Percentiles rank a stretch among this genome's conserved stretches.
Conservation (phyloP, 1,140 invertebrate genomes). For the Solenopsis invicta region DNA sequence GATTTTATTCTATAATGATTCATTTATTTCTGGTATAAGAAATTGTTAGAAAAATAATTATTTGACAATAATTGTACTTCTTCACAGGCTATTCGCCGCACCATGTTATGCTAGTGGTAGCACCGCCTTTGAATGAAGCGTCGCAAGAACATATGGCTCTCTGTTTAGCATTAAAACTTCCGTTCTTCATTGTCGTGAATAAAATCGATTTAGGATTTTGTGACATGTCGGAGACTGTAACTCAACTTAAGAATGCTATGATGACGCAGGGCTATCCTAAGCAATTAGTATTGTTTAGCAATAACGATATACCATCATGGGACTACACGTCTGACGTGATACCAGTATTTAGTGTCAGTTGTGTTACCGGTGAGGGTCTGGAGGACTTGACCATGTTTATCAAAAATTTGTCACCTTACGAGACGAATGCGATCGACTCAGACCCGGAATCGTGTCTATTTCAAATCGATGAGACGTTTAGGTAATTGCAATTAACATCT, state of each 20-base stretch:
- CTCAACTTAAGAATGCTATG: conserved; percentile 89
- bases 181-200: conserved; percentile 96
- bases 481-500: conserved; percentile 73
- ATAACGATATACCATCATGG: conserved; percentile 90
- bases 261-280: conserved; percentile 89
- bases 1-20: not conserved
- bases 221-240: conserved; percentile 86
- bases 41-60: not conserved
- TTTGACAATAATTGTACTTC: conserved; percentile 7
- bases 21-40: not conserved
- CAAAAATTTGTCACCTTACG: conserved; percentile 80
- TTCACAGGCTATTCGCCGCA: conserved; percentile 95
- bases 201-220: conserved; percentile 94
- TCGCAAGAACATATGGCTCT: conserved; percentile 94
- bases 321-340: conserved; percentile 90
- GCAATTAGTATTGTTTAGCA: conserved; percentile 90
- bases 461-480: conserved; percentile 97
- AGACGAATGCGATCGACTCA: conserved; percentile 77
- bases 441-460: conserved; percentile 92
- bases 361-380: conserved; percentile 95
- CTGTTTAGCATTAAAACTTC: conserved; percentile 94
- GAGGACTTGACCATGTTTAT: conserved; percentile 93
- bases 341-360: conserved; percentile 98
- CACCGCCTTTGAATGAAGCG: conserved; percentile 85
- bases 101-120: conserved; percentile 97